Evolutionary conservation across 2,113 vertebrate species (phyloP).

Genomic region (Noturus placidus): DNA sequence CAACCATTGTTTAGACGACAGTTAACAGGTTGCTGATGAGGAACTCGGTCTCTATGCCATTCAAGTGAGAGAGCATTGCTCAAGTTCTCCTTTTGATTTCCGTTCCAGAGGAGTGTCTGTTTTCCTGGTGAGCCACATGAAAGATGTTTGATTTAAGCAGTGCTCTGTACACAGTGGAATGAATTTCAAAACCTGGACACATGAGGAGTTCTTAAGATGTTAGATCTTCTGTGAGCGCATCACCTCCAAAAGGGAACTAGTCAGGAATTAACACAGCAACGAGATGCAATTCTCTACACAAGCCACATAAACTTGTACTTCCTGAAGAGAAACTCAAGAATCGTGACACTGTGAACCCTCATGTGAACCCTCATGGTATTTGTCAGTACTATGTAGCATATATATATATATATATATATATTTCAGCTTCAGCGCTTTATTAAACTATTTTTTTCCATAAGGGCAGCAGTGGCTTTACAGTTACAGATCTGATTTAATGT

Average conservation of each 20-base stretch:
- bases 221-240: conserved; percentile 22
- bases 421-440: background rate
- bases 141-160: conserved; percentile 7
- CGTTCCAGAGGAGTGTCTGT: background rate
- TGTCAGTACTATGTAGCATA: too few relatives aligned
- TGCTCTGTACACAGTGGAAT: conserved; percentile 28
- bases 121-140: conserved; percentile 12
- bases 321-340: background rate
- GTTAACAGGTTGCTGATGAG: background rate
- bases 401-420: too few relatives aligned
- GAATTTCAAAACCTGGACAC: conserved; percentile 32
- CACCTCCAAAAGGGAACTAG: conserved; percentile 30
- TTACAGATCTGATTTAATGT: background rate
- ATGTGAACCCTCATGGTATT: too few relatives aligned
- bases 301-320: background rate
- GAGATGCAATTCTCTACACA: background rate
- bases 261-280: conserved; percentile 48
- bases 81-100: conserved; percentile 6
- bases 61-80: background rate
- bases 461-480: too few relatives aligned
- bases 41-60: background rate
- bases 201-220: conserved; percentile 54
- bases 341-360: background rate
- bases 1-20: background rate
- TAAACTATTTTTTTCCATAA: too few relatives aligned